Evolutionary conservation across 2,888 invertebrate species (phyloP), one percentile per base, ranked within the genome.

Genomic region (Elysia crispata): DNA sequence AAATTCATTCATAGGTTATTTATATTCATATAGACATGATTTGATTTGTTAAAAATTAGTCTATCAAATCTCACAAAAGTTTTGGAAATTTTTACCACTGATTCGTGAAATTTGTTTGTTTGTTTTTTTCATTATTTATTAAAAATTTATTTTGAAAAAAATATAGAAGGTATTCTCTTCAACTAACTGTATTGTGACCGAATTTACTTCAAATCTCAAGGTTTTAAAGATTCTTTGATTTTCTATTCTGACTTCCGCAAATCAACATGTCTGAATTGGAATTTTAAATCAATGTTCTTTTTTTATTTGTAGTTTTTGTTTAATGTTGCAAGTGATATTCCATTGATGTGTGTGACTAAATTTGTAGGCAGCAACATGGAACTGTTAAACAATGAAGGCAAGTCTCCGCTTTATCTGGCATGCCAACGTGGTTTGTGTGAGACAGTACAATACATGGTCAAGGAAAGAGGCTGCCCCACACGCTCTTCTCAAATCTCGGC

Each of bases 291-390:
- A 41, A 41, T 41, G 11, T 41, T 41, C 41, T 6, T 41, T 3
- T 41, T 3, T 41, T 41, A 6, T 3, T 41, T 41, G 41, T 11
- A 41, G 41, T 3, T 6, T 3, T 6, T 3, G 11, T 6, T 11
- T 41, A 41, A 41, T 41, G 41, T 41, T 41, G 41, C 5, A 41
- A 41, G 41, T 41, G 41, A 41, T 41, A 41, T 41, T 41, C 11
- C 11, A 11, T 41, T 41, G 3, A 41, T 41, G 41, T 41, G 3
- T 33, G n/a, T 23, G 28, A 28, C 18, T 60, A 23, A 13, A 73
- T 70, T 74, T 76, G 28, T 84, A 92, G 91, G 91, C 77, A 89
- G 90, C 86, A 89, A 90, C 83, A 83, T 90, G n/a, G 88, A 88
- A 77, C 80, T 85, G 1, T 77, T 86, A 20, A 89, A 89, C 82